A percentile compares a stretch with the other conserved stretches of the same genome.
phyloP scores from a whole-genome alignment of 2,797 vertebrate genomes.

The Parauchenoglanis ngamensis region DNA sequence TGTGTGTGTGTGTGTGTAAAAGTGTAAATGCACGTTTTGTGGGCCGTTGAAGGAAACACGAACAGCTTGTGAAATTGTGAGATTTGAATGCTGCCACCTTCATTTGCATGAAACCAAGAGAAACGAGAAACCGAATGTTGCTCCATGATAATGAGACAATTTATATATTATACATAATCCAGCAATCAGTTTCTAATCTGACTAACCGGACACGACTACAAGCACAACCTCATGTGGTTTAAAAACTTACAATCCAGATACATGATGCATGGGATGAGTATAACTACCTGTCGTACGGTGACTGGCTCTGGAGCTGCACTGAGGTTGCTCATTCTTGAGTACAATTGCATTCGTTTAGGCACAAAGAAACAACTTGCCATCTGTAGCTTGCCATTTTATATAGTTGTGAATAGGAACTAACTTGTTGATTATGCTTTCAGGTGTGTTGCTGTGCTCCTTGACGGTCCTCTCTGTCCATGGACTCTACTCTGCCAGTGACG shows the following conservation, averaged over 20 bases:
- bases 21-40: not conserved
- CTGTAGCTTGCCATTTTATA: not conserved
- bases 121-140: not conserved
- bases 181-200: too few relatives aligned
- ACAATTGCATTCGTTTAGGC: not conserved
- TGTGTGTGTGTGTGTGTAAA: not conserved
- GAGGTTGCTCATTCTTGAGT: constrained; percentile 1
- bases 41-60: not conserved
- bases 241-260: not conserved
- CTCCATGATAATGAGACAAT: not conserved
- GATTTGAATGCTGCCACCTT: not conserved
- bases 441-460: constrained; percentile 82
- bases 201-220: too few relatives aligned
- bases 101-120: not conserved
- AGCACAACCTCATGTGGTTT: not conserved
- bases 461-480: constrained; percentile 76
- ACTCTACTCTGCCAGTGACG: constrained; percentile 87
- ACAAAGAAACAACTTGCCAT: not conserved
- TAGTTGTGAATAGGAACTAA: not conserved
- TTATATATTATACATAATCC: not conserved
- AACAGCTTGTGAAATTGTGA: not conserved
- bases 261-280: not conserved
- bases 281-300: too few relatives aligned
- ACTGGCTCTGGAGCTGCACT: not conserved
- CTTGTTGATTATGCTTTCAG: constrained; percentile 62